These are phyloP conservation scores for Drosophila nigritarsus DNA, from an alignment of 2,888 invertebrate genomes.

Conservation along the genomic window DNA sequence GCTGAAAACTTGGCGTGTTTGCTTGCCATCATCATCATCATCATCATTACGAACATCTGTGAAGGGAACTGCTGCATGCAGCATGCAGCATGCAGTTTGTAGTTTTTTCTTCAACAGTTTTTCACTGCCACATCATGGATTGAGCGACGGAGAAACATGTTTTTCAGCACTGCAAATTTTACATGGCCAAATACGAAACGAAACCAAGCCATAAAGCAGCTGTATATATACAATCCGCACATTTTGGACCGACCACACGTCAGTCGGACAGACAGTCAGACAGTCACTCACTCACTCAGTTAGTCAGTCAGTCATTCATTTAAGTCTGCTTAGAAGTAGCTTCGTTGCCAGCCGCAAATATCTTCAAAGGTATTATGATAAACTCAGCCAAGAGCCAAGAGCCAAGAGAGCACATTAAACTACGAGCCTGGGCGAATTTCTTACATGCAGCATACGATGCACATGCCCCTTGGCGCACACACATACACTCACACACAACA, in stretches of 20 bases:
- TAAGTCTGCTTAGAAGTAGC: conserved; percentile 46
- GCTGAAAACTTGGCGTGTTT: conserved; percentile 73
- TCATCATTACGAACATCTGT: conserved; percentile 20
- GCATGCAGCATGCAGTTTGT: conserved; percentile 23
- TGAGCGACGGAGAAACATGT: conserved; percentile 63
- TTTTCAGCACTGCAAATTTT: conserved; percentile 65
- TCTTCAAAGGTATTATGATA: conserved; percentile 68
- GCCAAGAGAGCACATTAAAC: conserved; percentile 29
- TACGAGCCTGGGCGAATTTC: conserved; percentile 18
- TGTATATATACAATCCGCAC: conserved; percentile 40
- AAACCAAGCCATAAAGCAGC: conserved; percentile 50
- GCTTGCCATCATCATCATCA: conserved; percentile 57
- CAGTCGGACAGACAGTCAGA: conserved; percentile 36
- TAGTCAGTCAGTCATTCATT: conserved; percentile 38
- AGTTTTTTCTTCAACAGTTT: conserved; percentile 35
- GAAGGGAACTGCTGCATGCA: conserved; percentile 26
- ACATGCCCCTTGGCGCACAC: conserved; percentile 32
- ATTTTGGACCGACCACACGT: conserved; percentile 47
- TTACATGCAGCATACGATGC: conserved; percentile 60
- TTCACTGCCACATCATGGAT: conserved; percentile 67
- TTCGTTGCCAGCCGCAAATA: conserved; percentile 55
- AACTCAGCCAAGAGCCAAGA: conserved; percentile 31
- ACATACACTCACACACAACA: conserved; percentile 38
- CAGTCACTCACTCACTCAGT: conserved; percentile 28
- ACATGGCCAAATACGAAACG: conserved; percentile 59